Conservation (phyloP, 2,797 vertebrate genomes). For the Picus viridis region DNA sequence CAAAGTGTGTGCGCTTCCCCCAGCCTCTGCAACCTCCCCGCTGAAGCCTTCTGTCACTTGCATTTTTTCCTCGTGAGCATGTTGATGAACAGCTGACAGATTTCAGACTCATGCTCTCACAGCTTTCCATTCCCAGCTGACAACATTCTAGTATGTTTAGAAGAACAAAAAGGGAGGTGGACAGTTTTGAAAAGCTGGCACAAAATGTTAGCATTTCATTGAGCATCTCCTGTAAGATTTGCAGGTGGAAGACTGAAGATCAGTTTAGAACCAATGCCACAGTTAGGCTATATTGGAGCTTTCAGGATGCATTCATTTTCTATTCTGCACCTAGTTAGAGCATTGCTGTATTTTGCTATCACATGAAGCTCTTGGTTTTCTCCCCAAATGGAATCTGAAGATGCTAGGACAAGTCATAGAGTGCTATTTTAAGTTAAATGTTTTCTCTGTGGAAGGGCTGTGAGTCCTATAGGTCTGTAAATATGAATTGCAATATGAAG, state of each 20-base stretch:
- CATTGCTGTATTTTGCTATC: background rate
- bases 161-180: conserved; percentile 25
- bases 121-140: conserved; percentile 40
- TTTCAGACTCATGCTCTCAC: conserved; percentile 51
- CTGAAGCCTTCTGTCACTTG: conserved; percentile 16
- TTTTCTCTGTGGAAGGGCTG: background rate
- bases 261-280: background rate
- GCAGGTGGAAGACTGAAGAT: background rate
- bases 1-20: background rate
- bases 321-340: background rate
- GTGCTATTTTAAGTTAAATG: background rate
- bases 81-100: conserved; percentile 53
- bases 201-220: background rate
- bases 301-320: background rate
- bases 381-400: background rate
- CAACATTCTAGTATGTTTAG: conserved; percentile 10
- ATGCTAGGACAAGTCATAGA: background rate
- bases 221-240: background rate
- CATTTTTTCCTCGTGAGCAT: background rate
- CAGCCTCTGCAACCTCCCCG: background rate
- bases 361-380: background rate
- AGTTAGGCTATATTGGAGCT: background rate
- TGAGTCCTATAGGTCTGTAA: background rate
- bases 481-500: background rate
- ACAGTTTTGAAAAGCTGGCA: conserved; percentile 16